phyloP scores from a whole-genome alignment of 2,888 invertebrate species.

The Sericinus montela region DNA sequence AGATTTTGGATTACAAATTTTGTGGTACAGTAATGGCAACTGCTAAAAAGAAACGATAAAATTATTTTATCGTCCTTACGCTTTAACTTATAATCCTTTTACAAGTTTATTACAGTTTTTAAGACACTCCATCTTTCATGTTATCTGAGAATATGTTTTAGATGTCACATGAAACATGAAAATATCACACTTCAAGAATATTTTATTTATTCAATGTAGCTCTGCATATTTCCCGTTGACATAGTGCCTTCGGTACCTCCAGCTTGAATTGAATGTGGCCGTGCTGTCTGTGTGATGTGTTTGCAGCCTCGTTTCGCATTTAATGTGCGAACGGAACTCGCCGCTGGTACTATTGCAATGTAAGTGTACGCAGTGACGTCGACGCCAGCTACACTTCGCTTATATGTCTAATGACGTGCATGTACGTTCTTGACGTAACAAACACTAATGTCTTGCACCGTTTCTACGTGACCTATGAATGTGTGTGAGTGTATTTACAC shows the following conservation, averaged over 20 bases:
- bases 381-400: not conserved
- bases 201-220: slow-evolving; percentile 11
- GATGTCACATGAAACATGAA: not conserved
- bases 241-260: not conserved
- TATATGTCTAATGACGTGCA: not conserved
- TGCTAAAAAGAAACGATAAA: no score
- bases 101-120: no score
- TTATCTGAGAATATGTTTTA: no score
- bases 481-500: not conserved
- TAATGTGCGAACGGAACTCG: slow-evolving; percentile 4
- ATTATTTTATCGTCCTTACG: no score
- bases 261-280: not conserved
- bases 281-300: not conserved
- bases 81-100: no score
- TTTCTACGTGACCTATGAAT: not conserved
- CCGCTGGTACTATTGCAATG: not conserved
- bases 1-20: no score
- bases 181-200: not conserved
- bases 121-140: no score
- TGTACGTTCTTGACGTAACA: not conserved
- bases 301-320: slow-evolving; percentile 6
- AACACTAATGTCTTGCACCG: no score
- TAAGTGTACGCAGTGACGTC: not conserved
- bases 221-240: not conserved
- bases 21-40: no score